phyloP scores from a whole-genome alignment of 2,797 vertebrate species.

The Helicolenus hilgendorfi region DNA sequence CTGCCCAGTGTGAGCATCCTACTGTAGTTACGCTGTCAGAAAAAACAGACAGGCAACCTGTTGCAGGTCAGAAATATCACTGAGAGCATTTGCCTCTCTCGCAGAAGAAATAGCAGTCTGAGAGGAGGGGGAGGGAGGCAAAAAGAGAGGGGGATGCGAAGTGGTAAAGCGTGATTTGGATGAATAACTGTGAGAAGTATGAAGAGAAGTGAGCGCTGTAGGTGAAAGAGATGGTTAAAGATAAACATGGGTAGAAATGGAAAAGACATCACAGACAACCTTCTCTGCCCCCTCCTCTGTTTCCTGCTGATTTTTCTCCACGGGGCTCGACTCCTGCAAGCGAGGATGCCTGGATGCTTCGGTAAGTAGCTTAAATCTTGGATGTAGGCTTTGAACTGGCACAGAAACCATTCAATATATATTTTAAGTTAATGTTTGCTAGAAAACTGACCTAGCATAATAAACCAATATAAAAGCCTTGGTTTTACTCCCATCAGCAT shows the following conservation, averaged over 20 bases:
- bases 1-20: constrained; percentile 1
- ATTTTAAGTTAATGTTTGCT: neutral
- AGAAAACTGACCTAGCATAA: neutral
- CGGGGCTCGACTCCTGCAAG: constrained; percentile 1
- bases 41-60: constrained; percentile 28
- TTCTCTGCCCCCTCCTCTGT: neutral
- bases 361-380: neutral
- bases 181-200: constrained; percentile 19
- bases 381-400: neutral
- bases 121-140: neutral
- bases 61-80: constrained; percentile 46
- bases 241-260: constrained; percentile 18
- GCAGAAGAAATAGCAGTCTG: constrained; percentile 2
- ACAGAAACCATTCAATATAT: neutral
- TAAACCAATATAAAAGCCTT: constrained; percentile 12
- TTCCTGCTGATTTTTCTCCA: constrained; percentile 25
- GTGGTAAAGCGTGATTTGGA: constrained; percentile 3
- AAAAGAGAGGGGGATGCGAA: neutral
- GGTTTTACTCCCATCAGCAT: constrained; percentile 1
- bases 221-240: constrained; percentile 34
- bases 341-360: neutral
- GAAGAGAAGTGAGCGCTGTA: neutral
- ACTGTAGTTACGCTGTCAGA: constrained; percentile 33
- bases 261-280: constrained; percentile 16
- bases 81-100: constrained; percentile 27